These are phyloP conservation scores for Caloenas nicobarica DNA, from an alignment of 2,113 vertebrate genomes.

Conservation along the genomic window DNA sequence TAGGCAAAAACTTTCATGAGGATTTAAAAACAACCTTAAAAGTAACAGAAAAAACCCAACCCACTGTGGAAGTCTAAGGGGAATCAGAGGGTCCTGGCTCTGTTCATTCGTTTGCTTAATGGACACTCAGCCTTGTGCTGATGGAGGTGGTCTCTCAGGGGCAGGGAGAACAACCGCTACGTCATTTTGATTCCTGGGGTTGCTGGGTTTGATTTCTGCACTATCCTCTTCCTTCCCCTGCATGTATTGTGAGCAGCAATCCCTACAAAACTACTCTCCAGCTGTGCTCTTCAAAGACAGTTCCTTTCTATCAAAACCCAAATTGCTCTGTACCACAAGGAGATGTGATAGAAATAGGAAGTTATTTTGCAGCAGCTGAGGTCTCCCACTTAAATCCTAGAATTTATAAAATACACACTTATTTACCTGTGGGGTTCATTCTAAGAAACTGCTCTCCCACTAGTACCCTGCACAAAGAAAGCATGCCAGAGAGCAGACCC, in stretches of 20 bases:
- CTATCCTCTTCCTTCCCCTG: background rate
- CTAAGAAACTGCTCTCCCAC: background rate
- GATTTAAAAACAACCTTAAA: background rate
- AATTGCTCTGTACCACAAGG: background rate
- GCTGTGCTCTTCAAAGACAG: background rate
- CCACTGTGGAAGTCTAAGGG: background rate
- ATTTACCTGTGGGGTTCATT: background rate
- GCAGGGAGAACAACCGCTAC: background rate
- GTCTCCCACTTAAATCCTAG: background rate
- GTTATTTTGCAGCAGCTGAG: conserved; percentile 10
- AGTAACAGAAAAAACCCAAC: background rate
- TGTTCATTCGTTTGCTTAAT: background rate
- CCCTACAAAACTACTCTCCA: background rate
- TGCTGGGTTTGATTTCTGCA: background rate
- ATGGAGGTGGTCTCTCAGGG: background rate
- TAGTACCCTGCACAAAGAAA: background rate
- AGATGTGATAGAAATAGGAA: background rate
- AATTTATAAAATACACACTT: background rate
- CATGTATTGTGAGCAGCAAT: background rate
- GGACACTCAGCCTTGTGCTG: background rate
- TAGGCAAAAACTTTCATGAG: background rate
- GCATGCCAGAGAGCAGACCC: background rate
- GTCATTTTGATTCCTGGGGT: background rate
- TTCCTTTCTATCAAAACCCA: background rate
- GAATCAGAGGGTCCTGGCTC: background rate